These are phyloP conservation scores for Patagioenas fasciata DNA, from an alignment of 2,113 vertebrate species.

Conservation along the genomic window DNA sequence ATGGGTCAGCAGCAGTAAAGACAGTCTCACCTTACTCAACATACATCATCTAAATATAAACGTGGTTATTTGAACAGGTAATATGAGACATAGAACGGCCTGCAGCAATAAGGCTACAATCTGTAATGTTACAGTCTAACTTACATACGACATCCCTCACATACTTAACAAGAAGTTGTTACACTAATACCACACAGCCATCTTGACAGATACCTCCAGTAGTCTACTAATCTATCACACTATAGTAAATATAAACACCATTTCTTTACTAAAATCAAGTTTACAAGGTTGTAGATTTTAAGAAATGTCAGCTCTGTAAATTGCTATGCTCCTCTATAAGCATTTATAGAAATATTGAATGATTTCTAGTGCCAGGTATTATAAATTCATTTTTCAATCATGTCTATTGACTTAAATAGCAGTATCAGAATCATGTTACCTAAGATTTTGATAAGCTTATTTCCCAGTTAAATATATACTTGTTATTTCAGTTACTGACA, in stretches of 20 bases:
- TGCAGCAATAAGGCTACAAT: background rate
- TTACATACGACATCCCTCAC: background rate
- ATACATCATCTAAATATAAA: constrained; percentile 71
- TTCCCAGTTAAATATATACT: background rate
- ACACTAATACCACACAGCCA: background rate
- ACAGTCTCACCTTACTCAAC: constrained; percentile 20
- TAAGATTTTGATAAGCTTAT: background rate
- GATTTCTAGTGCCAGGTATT: background rate
- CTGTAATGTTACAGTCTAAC: background rate
- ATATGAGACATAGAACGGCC: background rate
- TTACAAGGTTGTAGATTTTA: background rate
- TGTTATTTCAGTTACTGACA: background rate
- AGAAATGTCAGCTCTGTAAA: background rate
- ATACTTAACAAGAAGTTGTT: background rate
- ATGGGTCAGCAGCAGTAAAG: constrained; percentile 52
- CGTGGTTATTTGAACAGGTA: constrained; percentile 36
- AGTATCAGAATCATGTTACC: background rate
- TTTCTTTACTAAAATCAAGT: background rate
- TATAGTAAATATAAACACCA: background rate
- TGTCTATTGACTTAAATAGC: background rate
- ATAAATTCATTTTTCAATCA: background rate
- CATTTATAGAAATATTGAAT: background rate
- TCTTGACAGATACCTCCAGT: background rate
- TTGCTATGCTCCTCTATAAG: background rate
- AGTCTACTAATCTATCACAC: background rate